A percentile compares a stretch with the other conserved stretches of the same genome.
phyloP scores from a whole-genome alignment of 2,113 vertebrate species.

The Clupea harengus region DNA sequence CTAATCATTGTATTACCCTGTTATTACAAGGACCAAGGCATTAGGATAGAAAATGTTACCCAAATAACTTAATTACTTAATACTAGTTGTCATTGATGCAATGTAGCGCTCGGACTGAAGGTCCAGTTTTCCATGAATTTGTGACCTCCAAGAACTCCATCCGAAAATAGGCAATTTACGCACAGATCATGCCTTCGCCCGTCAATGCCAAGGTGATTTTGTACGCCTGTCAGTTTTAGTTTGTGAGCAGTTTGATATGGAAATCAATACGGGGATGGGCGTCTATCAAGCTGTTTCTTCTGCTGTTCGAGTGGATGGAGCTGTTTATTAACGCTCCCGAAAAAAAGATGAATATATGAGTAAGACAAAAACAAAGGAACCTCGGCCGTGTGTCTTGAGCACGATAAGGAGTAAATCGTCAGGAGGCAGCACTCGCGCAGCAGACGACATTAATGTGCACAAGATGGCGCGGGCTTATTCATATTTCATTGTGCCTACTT shows the following conservation, averaged over 20 bases:
- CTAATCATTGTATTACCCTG: not conserved
- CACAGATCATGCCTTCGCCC: constrained; percentile 56
- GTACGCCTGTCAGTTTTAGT: constrained; percentile 71
- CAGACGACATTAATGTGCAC: constrained; percentile 67
- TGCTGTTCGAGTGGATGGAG: constrained; percentile 54
- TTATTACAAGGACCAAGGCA: not conserved
- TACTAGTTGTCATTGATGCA: not conserved
- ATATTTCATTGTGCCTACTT: constrained; percentile 73
- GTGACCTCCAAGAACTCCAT: constrained; percentile 44
- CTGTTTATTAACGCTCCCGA: constrained; percentile 64
- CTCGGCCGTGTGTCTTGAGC: constrained; percentile 59
- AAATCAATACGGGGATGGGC: constrained; percentile 59
- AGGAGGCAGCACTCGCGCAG: constrained; percentile 61
- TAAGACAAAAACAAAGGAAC: constrained; percentile 48
- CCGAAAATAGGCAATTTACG: constrained; percentile 56
- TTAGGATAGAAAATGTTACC: not conserved
- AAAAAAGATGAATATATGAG: not conserved
- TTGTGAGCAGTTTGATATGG: constrained; percentile 63
- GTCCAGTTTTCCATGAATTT: constrained; percentile 43
- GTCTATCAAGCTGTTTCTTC: constrained; percentile 46
- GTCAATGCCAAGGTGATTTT: constrained; percentile 69
- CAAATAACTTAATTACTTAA: not conserved
- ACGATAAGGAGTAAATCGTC: constrained; percentile 70
- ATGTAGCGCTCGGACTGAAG: not conserved
- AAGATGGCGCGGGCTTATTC: constrained; percentile 68